Conservation (phyloP, 2,797 vertebrate species). For the Rhyacichthys aspro region DNA sequence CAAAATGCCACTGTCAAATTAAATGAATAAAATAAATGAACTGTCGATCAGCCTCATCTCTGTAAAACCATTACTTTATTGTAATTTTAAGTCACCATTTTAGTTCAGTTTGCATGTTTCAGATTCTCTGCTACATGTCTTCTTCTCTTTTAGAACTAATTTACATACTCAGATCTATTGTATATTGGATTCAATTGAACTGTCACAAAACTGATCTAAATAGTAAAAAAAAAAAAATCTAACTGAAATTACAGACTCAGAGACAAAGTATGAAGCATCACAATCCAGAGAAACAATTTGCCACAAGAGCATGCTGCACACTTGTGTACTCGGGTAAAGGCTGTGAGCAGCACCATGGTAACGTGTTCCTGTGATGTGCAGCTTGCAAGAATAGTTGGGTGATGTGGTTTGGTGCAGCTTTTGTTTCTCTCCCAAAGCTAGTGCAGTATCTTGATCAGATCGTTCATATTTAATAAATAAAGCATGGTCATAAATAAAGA, state of each 20-base stretch:
- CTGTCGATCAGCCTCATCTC: too few relatives aligned
- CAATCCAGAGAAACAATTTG: slow-evolving; percentile 10
- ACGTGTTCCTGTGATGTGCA: slow-evolving; percentile 24
- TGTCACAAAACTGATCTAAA: too few relatives aligned
- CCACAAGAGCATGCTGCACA: slow-evolving; percentile 11
- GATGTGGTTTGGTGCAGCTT: slow-evolving; percentile 21
- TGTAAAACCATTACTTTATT: too few relatives aligned
- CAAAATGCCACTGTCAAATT: not conserved
- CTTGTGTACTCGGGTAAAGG: slow-evolving; percentile 13
- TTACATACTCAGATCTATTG: too few relatives aligned
- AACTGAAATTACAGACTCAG: slow-evolving; percentile 21
- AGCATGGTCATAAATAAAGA: too few relatives aligned
- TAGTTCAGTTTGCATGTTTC: too few relatives aligned
- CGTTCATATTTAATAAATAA: too few relatives aligned
- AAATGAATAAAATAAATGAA: too few relatives aligned
- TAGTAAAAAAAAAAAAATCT: slow-evolving; percentile 20
- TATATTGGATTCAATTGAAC: too few relatives aligned
- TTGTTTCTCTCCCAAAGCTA: not conserved
- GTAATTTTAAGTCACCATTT: too few relatives aligned
- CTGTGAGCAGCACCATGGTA: slow-evolving; percentile 38
- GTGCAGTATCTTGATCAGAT: not conserved
- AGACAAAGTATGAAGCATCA: slow-evolving; percentile 16
- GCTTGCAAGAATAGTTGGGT: slow-evolving; percentile 28
- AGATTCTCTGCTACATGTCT: too few relatives aligned
- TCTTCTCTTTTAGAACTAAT: too few relatives aligned